These are phyloP conservation scores for Ceratina australensis DNA, from an alignment of 1,140 invertebrate genomes.

Conservation along the genomic window DNA sequence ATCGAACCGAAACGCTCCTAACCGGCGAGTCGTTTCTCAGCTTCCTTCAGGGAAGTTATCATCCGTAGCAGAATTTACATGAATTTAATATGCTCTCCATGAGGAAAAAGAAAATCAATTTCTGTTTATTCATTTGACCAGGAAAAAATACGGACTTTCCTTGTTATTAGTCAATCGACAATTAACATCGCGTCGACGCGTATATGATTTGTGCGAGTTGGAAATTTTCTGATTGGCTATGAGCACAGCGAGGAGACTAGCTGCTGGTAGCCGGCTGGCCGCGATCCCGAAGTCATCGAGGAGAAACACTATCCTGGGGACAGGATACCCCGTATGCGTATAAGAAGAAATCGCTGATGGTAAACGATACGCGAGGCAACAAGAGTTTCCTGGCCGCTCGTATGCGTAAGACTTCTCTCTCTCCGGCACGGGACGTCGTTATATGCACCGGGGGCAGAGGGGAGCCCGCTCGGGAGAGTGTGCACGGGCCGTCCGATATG, in stretches of 20 bases:
- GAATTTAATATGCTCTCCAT: background rate
- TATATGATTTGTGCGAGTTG: too few species aligned
- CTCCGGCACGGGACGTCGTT: slow-evolving; percentile 41
- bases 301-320: slow-evolving; percentile 69
- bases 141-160: too few species aligned
- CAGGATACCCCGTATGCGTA: slow-evolving; percentile 66
- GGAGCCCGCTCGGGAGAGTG: background rate
- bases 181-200: too few species aligned
- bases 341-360: slow-evolving; percentile 72
- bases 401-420: slow-evolving; percentile 70
- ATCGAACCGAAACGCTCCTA: background rate
- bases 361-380: slow-evolving; percentile 68
- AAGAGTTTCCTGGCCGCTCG: slow-evolving; percentile 67
- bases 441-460: slow-evolving; percentile 5
- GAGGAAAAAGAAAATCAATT: too few species aligned
- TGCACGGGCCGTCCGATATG: slow-evolving; percentile 31
- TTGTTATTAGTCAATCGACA: too few species aligned
- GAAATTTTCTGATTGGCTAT: background rate
- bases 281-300: slow-evolving; percentile 52
- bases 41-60: too few species aligned
- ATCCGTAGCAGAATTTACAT: too few species aligned
- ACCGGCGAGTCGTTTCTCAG: too few species aligned
- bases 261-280: slow-evolving; percentile 1
- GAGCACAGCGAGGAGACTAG: background rate
- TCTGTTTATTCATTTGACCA: too few species aligned